Percentiles rank a stretch among this genome's conserved stretches.
Conservation (phyloP, 2,797 vertebrate species). For the Acridotheres tristis region DNA sequence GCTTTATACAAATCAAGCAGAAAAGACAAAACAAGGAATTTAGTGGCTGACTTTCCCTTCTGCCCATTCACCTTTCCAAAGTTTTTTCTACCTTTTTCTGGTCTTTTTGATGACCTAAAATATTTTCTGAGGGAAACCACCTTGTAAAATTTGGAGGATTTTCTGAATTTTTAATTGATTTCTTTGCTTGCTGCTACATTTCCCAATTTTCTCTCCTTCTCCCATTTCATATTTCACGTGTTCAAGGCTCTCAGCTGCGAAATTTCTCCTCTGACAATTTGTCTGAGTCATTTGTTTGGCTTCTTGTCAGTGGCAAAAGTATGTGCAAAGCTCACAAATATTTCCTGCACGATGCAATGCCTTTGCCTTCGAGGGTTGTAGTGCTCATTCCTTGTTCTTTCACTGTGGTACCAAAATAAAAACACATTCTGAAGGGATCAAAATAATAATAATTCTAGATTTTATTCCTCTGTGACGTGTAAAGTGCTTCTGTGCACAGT, state of each 20-base stretch:
- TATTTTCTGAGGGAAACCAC: not conserved
- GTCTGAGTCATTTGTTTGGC: not conserved
- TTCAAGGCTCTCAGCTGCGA: not conserved
- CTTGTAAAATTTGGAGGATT: not conserved
- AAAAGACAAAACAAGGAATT: not conserved
- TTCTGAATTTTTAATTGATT: not conserved
- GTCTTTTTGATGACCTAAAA: not conserved
- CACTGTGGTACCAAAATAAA: not conserved
- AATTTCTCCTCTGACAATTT: not conserved
- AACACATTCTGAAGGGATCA: not conserved
- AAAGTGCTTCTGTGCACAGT: not conserved
- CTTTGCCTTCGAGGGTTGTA: not conserved
- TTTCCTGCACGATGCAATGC: not conserved
- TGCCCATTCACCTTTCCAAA: not conserved
- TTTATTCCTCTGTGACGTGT: not conserved
- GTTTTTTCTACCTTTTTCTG: not conserved
- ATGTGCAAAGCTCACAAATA: not conserved
- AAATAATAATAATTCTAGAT: not conserved
- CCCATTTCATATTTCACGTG: not conserved
- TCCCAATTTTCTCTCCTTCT: not conserved
- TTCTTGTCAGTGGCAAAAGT: not conserved
- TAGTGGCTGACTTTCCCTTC: not conserved
- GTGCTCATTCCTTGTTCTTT: not conserved
- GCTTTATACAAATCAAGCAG: not conserved
- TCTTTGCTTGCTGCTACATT: not conserved